Conservation (phyloP, 2,888 invertebrate genomes). For the Ornithoptera alexandrae region DNA sequence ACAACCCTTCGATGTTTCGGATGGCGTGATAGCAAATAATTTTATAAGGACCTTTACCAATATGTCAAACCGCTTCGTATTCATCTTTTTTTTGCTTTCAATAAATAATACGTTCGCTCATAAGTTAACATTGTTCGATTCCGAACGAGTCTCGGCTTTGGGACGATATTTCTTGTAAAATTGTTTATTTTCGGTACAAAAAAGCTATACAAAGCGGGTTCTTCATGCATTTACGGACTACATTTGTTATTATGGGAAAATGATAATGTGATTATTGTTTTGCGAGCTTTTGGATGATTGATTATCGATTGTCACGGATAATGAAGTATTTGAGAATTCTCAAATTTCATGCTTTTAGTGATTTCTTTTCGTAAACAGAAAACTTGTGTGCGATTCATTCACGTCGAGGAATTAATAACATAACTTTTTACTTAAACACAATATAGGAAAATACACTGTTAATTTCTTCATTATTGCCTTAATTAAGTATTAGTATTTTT, state of each 20-base stretch:
- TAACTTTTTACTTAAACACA: too few relatives aligned
- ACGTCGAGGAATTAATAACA: neutral
- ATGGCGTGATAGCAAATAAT: constrained; percentile 79
- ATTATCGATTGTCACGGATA: constrained; percentile 73
- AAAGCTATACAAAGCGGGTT: constrained; percentile 66
- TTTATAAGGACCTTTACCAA: constrained; percentile 76
- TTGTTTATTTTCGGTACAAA: constrained; percentile 52
- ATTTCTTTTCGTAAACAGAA: constrained; percentile 22
- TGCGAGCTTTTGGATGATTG: constrained; percentile 72
- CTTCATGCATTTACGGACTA: constrained; percentile 73
- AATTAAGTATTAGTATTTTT: too few relatives aligned
- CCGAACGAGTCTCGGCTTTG: constrained; percentile 59
- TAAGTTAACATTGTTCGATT: constrained; percentile 77
- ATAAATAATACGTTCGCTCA: constrained; percentile 75
- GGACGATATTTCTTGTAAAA: constrained; percentile 71
- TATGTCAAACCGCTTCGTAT: constrained; percentile 69
- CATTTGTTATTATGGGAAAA: constrained; percentile 78
- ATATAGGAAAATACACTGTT: too few relatives aligned
- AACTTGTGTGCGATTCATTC: constrained; percentile 13
- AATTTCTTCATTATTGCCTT: too few relatives aligned
- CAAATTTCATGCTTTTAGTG: constrained; percentile 52
- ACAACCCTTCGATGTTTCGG: constrained; percentile 57
- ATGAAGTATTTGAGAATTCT: constrained; percentile 66
- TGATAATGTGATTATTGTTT: constrained; percentile 80
- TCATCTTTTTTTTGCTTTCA: constrained; percentile 69